phyloP scores from a whole-genome alignment of 1,140 invertebrate genomes.

The Popillia japonica region DNA sequence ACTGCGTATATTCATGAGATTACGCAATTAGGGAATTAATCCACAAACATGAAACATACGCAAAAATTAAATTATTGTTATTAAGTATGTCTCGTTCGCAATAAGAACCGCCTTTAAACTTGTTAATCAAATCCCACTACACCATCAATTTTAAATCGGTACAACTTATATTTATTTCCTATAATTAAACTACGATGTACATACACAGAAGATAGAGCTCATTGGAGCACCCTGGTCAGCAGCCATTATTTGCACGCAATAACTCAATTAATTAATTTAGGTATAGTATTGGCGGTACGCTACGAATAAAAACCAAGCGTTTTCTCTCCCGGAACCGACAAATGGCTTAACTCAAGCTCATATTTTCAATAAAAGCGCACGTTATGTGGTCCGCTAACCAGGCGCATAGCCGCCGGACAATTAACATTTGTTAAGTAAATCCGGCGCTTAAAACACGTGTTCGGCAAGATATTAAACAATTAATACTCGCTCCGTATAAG shows the following conservation, averaged over 20 bases:
- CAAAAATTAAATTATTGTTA: too few species aligned
- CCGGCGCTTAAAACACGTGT: constrained; percentile 22
- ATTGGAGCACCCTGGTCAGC: background rate
- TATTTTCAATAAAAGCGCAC: constrained; percentile 30
- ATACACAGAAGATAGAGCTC: background rate
- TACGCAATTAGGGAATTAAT: too few species aligned
- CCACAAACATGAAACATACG: too few species aligned
- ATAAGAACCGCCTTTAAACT: too few species aligned
- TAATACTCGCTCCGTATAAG: constrained; percentile 13
- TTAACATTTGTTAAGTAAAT: constrained; percentile 34
- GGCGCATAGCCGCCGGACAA: constrained; percentile 2
- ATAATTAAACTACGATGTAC: too few species aligned
- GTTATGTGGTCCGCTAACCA: background rate
- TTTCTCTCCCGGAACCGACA: constrained; percentile 27
- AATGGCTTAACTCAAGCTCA: constrained; percentile 21
- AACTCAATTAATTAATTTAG: constrained; percentile 31
- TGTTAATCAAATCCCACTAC: too few species aligned
- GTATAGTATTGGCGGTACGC: background rate
- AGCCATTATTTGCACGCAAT: constrained; percentile 21
- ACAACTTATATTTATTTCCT: too few species aligned
- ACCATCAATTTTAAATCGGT: too few species aligned
- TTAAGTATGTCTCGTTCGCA: too few species aligned
- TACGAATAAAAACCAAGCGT: background rate
- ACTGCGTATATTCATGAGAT: too few species aligned
- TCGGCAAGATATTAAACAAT: constrained; percentile 31